phyloP scores from a whole-genome alignment of 2,113 vertebrate species.

The Solea solea region DNA sequence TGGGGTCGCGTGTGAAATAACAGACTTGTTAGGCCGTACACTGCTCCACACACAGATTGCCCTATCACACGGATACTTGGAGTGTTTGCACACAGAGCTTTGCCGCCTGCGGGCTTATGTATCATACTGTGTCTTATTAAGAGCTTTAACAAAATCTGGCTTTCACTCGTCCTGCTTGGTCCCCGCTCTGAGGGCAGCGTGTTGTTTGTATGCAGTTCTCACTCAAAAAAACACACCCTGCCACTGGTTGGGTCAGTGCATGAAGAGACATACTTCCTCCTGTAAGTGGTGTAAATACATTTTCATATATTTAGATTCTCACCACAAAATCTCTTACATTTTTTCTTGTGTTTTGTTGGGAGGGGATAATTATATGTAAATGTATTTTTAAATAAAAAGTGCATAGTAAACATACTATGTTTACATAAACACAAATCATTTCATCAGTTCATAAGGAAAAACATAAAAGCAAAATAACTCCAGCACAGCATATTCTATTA shows the following conservation, averaged over 20 bases:
- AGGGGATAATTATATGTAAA: too few species aligned
- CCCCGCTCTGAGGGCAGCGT: constrained; percentile 51
- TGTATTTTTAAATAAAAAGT: too few species aligned
- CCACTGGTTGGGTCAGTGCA: constrained; percentile 52
- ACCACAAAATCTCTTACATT: constrained; percentile 33
- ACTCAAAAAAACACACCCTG: constrained; percentile 49
- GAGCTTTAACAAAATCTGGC: constrained; percentile 79
- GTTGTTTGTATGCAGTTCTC: constrained; percentile 49
- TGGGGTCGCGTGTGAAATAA: constrained; percentile 75
- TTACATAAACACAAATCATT: too few species aligned
- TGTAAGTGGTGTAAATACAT: constrained; percentile 38
- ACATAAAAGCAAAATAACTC: too few species aligned
- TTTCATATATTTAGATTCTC: constrained; percentile 31
- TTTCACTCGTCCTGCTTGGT: constrained; percentile 67
- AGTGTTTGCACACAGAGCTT: constrained; percentile 77
- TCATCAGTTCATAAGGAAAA: too few species aligned
- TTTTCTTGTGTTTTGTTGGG: neutral
- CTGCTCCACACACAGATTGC: constrained; percentile 69
- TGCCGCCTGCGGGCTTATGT: constrained; percentile 69
- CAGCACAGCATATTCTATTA: too few species aligned
- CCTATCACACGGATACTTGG: constrained; percentile 68
- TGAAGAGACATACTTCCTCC: constrained; percentile 52
- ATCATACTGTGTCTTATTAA: constrained; percentile 79
- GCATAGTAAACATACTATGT: too few species aligned
- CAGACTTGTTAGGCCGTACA: constrained; percentile 71